A percentile compares a stretch with the other conserved stretches of the same genome.
phyloP scores from a whole-genome alignment of 2,797 vertebrate genomes.

The Sitta carolinensis region DNA sequence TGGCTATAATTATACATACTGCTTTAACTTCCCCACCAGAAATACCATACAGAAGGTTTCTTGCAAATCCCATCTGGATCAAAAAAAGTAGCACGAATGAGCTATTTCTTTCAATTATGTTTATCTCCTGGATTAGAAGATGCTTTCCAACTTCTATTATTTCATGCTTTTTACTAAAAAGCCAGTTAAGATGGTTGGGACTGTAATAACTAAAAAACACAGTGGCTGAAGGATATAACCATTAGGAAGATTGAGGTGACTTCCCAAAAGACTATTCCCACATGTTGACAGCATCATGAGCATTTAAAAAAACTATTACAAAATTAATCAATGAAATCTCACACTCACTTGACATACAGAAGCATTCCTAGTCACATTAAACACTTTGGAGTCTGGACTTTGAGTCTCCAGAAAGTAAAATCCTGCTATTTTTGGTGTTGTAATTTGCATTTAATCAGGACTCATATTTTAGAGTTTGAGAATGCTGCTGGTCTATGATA shows the following conservation, averaged over 20 bases:
- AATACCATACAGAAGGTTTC: neutral
- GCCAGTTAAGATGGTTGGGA: neutral
- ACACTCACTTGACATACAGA: neutral
- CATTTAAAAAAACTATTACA: neutral
- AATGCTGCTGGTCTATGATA: neutral
- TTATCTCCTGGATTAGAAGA: neutral
- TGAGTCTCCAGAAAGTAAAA: neutral
- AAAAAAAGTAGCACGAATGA: neutral
- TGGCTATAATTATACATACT: neutral
- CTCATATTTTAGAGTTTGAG: neutral
- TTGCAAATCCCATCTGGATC: neutral
- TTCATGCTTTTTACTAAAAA: rapidly evolving
- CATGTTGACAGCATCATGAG: neutral
- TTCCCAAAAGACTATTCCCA: neutral
- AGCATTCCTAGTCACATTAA: neutral
- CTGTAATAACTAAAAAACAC: rapidly evolving
- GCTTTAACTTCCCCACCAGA: neutral
- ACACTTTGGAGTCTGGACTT: neutral
- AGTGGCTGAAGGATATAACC: neutral
- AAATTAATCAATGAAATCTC: neutral
- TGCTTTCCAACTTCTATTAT: neutral
- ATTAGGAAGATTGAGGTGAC: neutral
- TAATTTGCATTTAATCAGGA: neutral
- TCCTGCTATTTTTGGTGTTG: neutral
- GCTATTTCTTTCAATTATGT: neutral